A percentile compares a stretch with the other conserved stretches of the same genome.
Evolutionary conservation across 2,888 invertebrate genomes (phyloP).

Genomic region (Rotaria macrura): DNA sequence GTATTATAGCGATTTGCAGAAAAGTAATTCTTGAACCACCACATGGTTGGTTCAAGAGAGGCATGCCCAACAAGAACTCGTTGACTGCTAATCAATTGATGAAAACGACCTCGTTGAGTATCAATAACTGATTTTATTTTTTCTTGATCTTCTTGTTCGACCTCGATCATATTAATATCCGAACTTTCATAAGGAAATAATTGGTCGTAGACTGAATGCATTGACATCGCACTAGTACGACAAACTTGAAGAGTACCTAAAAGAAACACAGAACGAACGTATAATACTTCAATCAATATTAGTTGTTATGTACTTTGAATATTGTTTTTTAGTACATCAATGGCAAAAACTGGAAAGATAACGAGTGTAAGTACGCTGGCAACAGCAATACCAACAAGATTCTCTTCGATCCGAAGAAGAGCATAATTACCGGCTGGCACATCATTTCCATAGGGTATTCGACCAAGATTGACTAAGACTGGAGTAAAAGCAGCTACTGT

Average conservation of each 20-base stretch:
- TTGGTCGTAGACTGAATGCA: not conserved
- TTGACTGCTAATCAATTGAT: slow-evolving; percentile 11
- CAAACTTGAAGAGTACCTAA: not conserved
- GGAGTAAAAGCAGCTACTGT: not conserved
- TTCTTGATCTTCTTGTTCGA: not conserved
- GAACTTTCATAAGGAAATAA: not conserved
- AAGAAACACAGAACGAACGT: not conserved
- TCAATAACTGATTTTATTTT: not conserved
- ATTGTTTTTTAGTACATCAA: not conserved
- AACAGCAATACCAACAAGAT: not conserved
- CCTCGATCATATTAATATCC: not conserved
- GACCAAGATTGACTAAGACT: not conserved
- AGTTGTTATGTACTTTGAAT: not conserved
- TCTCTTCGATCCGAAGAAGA: slow-evolving; percentile 9
- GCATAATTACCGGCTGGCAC: not conserved
- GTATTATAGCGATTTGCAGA: not conserved
- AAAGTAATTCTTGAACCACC: not conserved
- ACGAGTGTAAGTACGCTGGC: not conserved
- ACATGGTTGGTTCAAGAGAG: not conserved
- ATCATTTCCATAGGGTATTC: not conserved
- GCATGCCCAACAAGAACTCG: not conserved
- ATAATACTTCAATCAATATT: not conserved
- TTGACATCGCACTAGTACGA: not conserved
- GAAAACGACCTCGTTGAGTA: not conserved
- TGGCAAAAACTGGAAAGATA: not conserved